phyloP scores from a whole-genome alignment of 2,888 invertebrate genomes.

The Parelbella ahira region DNA sequence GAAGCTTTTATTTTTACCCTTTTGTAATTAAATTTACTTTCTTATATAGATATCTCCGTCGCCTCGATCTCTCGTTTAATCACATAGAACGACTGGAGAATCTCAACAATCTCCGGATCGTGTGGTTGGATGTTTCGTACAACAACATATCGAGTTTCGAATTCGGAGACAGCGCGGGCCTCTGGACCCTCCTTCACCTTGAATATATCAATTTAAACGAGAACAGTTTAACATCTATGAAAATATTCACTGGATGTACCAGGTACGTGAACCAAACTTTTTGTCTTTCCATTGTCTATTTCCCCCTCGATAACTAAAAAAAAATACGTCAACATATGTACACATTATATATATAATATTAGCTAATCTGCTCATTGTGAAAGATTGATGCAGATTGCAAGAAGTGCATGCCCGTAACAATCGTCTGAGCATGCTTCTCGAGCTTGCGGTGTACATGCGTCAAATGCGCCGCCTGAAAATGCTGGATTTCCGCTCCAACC shows the following conservation, averaged over 20 bases:
- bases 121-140: constrained; percentile 78
- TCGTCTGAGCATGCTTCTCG: constrained; percentile 50
- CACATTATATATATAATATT: no score
- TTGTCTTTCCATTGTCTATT: no score
- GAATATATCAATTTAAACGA: constrained; percentile 75
- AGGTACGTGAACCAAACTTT: constrained; percentile 39
- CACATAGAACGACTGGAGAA: constrained; percentile 79
- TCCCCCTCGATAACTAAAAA: no score
- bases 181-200: constrained; percentile 75
- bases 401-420: constrained; percentile 65
- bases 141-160: constrained; percentile 76
- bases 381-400: constrained; percentile 48
- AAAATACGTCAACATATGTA: no score
- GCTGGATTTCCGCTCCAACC: constrained; percentile 64
- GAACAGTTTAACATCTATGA: constrained; percentile 76
- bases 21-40: no score
- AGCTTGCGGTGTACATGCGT: constrained; percentile 65
- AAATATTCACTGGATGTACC: constrained; percentile 71
- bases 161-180: constrained; percentile 52
- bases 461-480: constrained; percentile 51
- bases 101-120: constrained; percentile 73
- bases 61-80: constrained; percentile 82
- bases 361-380: no score
- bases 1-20: no score
- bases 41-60: constrained; percentile 72